Base-by-base conservation (phyloP, 2,888 invertebrate species). In the Coelopa pilipes region DNA sequence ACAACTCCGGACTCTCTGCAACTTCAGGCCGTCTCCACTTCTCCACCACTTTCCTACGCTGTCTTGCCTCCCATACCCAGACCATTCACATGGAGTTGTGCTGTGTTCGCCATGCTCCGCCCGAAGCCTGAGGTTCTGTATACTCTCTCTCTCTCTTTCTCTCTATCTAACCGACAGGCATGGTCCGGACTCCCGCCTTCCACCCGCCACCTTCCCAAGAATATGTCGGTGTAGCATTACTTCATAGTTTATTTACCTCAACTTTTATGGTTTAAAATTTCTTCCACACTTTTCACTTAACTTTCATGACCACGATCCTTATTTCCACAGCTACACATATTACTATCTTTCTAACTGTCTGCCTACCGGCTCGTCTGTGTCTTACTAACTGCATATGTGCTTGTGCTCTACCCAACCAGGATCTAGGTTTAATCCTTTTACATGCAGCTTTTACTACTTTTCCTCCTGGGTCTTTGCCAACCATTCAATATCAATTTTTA, bases 211-310 rank as follows among this genome's bases (percentile, higher is more conserved):
- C 62, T 34, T 34, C 45, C 34, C 15, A 21, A 59, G 57, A 53
- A 63, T 45, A 17, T n/a, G 45, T 13, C 46, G 47, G 24, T 53
- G 19, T 53, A 62, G 72, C 70, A 70, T 78, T 76, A 72, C 75
- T 75, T 74, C 66, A 74, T 65, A 76, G 76, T 78, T 78, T 78
- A 74, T 76, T 78, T 78, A 78, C 77, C 77, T 74, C 74, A 75
- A 77, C 72, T 77, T 77, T 70, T 73, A 74, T 67, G 68, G 74
- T 63, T 69, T 69, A 21, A 47, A 15, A 50, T 34, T 49, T 67
- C 2, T 21, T 46, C 49, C 55, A 17, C 0, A 1, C 49, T 69
- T 57, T 67, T 34, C 59, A 57, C 59, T 69, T 46, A 57, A 67
- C 53, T 67, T 67, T 17, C 34, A 55, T 55, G 67, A 55, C 34